Percentiles rank a stretch among this genome's conserved stretches.
Conservation (phyloP, 2,113 vertebrate species). For the Zapornia atra region DNA sequence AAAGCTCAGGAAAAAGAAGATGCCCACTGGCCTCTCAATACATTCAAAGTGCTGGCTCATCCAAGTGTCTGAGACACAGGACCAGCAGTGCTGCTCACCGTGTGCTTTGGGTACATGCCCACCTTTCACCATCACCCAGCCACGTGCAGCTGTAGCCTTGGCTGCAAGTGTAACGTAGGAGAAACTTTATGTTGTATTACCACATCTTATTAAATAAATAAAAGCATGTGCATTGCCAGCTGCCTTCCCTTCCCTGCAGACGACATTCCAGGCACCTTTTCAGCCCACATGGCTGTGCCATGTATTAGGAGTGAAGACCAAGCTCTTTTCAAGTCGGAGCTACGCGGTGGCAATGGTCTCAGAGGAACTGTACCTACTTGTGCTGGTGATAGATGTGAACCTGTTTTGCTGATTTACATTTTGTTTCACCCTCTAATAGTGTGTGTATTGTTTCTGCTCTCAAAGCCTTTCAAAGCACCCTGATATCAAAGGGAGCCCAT, state of each 20-base stretch:
- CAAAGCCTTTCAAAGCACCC: background rate
- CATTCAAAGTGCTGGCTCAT: background rate
- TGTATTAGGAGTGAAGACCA: background rate
- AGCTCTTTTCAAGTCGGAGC: background rate
- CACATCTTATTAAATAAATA: background rate
- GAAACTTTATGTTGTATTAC: background rate
- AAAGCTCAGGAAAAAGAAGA: background rate
- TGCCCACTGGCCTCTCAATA: background rate
- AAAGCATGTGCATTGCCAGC: background rate
- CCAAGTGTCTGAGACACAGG: background rate
- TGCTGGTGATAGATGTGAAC: background rate
- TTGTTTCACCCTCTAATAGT: background rate
- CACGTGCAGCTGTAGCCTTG: background rate
- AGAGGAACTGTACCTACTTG: background rate
- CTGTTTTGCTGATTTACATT: background rate
- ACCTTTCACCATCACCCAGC: background rate
- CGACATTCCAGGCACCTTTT: background rate
- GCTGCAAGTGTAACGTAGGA: background rate
- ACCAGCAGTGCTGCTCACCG: background rate
- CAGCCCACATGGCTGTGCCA: background rate
- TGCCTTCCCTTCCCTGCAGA: background rate
- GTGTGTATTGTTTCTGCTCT: background rate
- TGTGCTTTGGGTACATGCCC: background rate
- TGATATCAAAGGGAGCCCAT: background rate
- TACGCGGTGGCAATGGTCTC: background rate